Percentiles rank a stretch among this genome's conserved stretches.
These are phyloP conservation scores for Hyposmocoma kahamanoa DNA, from an alignment of 1,140 invertebrate species.

Conservation along the genomic window DNA sequence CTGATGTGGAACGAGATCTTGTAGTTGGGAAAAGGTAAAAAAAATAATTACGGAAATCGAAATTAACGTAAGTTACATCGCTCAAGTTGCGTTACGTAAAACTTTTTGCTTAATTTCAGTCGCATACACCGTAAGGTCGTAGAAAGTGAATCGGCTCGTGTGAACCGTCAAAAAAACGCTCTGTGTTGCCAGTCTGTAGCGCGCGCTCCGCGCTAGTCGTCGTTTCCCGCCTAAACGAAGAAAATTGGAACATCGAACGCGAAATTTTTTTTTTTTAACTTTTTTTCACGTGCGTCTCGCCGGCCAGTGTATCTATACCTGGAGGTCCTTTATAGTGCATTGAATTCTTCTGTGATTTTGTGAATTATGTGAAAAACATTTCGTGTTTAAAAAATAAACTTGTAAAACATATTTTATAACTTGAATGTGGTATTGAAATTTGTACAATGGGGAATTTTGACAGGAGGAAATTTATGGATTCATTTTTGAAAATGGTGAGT, in stretches of 20 bases:
- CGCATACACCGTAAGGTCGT: constrained; percentile 68
- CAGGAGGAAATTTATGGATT: background rate
- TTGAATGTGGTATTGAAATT: constrained; percentile 17
- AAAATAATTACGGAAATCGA: constrained; percentile 44
- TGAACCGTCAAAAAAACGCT: constrained; percentile 68
- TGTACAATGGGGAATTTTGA: constrained; percentile 1
- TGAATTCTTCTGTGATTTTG: constrained; percentile 32
- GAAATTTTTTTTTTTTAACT: constrained; percentile 26
- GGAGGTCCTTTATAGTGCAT: constrained; percentile 28
- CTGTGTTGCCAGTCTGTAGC: constrained; percentile 66
- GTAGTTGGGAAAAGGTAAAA: background rate
- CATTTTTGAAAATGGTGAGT: constrained; percentile 6
- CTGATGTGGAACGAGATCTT: no score
- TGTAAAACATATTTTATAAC: constrained; percentile 38
- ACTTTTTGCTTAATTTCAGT: constrained; percentile 64
- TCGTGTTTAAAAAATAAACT: constrained; percentile 24
- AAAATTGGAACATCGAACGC: constrained; percentile 39
- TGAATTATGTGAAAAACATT: constrained; percentile 52
- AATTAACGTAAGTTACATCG: constrained; percentile 55
- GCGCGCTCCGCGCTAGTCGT: constrained; percentile 49
- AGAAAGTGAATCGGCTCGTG: constrained; percentile 71
- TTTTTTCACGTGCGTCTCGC: constrained; percentile 35
- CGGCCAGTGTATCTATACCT: constrained; percentile 31
- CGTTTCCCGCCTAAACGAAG: constrained; percentile 52
- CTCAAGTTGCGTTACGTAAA: constrained; percentile 52